phyloP scores from a whole-genome alignment of 1,140 invertebrate genomes.

The Aphis craccivora region DNA sequence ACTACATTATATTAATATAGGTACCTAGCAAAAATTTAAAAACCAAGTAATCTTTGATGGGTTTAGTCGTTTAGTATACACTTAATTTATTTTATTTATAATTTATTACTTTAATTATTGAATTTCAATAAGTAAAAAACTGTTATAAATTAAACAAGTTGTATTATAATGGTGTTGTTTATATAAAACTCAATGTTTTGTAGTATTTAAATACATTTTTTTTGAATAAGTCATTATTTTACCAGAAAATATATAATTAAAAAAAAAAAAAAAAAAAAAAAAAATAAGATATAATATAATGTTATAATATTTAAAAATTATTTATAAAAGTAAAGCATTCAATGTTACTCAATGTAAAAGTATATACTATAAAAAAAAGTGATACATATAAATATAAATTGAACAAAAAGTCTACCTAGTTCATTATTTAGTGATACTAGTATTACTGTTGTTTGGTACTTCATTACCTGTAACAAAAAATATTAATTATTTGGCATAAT shows the following conservation, averaged over 20 bases:
- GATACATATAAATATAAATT: slow-evolving; percentile 21
- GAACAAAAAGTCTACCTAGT: neutral
- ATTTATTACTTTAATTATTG: too few species aligned
- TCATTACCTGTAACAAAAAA: slow-evolving; percentile 35
- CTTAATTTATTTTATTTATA: neutral
- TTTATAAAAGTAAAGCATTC: neutral
- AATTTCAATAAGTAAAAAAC: neutral
- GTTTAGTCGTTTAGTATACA: neutral
- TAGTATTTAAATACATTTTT: neutral
- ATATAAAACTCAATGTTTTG: neutral
- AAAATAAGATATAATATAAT: too few species aligned
- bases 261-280: neutral
- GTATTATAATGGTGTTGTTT: neutral
- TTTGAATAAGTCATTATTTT: neutral
- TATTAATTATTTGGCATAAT: neutral
- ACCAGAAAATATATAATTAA: neutral
- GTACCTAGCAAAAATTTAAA: neutral
- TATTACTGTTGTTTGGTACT: slow-evolving; percentile 6
- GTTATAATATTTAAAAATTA: neutral
- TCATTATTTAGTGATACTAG: neutral
- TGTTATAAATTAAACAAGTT: neutral
- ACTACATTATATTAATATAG: neutral
- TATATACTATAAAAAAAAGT: neutral
- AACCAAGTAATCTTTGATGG: neutral
- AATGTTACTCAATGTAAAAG: neutral